phyloP scores from a whole-genome alignment of 2,888 invertebrate species.

The Drosophila mulleri region DNA sequence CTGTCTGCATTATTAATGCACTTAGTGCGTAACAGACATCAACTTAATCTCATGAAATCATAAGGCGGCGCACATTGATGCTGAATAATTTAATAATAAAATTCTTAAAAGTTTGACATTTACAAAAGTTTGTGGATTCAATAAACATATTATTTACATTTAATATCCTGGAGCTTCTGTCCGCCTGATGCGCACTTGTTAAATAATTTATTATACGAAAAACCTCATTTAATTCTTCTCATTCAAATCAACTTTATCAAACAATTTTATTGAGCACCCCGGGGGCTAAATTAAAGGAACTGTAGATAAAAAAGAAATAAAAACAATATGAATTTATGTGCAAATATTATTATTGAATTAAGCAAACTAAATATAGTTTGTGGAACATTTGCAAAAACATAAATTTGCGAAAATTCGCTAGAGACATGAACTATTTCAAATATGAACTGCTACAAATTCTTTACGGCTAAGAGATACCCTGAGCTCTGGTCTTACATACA shows the following conservation, averaged over 20 bases:
- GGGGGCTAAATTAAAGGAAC: background rate
- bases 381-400: background rate
- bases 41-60: constrained; percentile 12
- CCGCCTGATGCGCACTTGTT: background rate
- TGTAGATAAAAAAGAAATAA: background rate
- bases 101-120: constrained; percentile 2
- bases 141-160: background rate
- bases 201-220: background rate
- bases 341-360: constrained; percentile 10
- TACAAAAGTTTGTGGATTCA: background rate
- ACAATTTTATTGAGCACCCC: background rate
- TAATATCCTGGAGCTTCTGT: background rate
- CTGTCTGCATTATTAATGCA: constrained; percentile 32
- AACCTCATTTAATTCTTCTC: background rate
- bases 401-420: background rate
- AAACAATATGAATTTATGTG: background rate
- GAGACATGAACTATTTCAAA: background rate
- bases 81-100: constrained; percentile 15
- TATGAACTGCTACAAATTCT: background rate
- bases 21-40: constrained; percentile 8
- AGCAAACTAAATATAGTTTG: constrained; percentile 1
- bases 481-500: background rate
- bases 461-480: background rate
- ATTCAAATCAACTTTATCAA: background rate
- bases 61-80: background rate